Base-by-base conservation (phyloP, 2,113 vertebrate species). In the Gavialis gangeticus region DNA sequence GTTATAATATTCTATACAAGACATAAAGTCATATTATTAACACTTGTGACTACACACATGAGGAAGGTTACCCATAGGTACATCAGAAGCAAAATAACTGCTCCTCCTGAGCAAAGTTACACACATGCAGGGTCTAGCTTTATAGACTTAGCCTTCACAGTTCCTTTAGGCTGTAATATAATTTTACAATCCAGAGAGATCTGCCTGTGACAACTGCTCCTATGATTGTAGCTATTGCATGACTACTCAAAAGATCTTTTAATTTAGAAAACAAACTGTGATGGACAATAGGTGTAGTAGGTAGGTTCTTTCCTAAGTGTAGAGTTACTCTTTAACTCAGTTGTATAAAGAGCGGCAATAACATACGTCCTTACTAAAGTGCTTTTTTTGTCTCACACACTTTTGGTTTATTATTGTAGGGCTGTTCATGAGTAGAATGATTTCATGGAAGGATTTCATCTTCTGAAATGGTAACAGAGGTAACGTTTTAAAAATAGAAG, bases 401-500 rank as follows among this genome's bases (percentile, higher is more conserved):
- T 21, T 87, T 64, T 95, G 46, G 88, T 96, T 96, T 97, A 95
- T 82, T 84, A 34, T 77, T 30, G 60, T 66, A 58, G 37, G 82
- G 12, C 86, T 94, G 71, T 86, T 0, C 62, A 28, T 69, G 55
- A 77, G 37, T 55, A 76, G 82, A 95, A 46, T 46, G 46, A 46
- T 46, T 46, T 46, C 46, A 46, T 46, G 46, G 46, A 18, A 71
- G 19, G 5, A 93, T 95, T 94, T 97, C 5, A 66, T 87, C 84
- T 95, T 75, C 12, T 91, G 92, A 96, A 46, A 92, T 96, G 93
- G 46, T 62, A 88, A 80, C 82, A 96, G 91, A 95, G 89, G 87
- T 21, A 17, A 46, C 96, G 88, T 92, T 77, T 94, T 91, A 85
- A 92, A 96, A 94, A 37, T 85, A 81, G 91, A 95, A 64, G 19